These are phyloP conservation scores for Solea solea DNA, from an alignment of 2,113 vertebrate species.

Conservation along the genomic window DNA sequence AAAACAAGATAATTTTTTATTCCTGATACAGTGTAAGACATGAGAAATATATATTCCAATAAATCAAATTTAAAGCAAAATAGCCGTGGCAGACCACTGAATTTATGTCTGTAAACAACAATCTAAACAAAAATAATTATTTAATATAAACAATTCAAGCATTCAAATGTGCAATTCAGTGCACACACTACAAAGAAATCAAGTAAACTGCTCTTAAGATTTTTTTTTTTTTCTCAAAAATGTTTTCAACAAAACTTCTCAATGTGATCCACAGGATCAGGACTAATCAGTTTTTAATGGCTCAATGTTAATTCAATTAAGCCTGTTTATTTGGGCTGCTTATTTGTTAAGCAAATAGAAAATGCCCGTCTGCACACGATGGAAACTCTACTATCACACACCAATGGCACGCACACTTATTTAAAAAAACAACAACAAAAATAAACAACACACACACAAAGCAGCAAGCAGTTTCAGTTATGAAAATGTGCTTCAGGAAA, in stretches of 20 bases:
- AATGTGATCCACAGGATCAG: not conserved
- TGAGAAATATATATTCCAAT: not conserved
- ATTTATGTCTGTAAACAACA: conserved; percentile 40
- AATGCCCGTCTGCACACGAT: not conserved
- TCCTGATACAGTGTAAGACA: conserved; percentile 10
- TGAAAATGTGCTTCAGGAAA: not conserved
- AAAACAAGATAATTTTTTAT: conserved; percentile 1
- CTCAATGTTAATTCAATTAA: too few relatives aligned
- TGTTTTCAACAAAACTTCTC: not conserved
- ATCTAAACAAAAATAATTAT: conserved; percentile 12
- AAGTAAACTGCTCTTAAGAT: not conserved
- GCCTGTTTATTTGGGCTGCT: not conserved
- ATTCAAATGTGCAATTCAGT: conserved; percentile 16
- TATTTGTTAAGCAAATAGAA: not conserved
- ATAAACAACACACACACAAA: too few relatives aligned
- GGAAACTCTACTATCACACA: not conserved
- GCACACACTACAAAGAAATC: not conserved
- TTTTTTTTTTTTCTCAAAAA: not conserved
- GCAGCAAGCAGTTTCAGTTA: not conserved
- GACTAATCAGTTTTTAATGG: too few relatives aligned
- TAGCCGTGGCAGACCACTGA: not conserved
- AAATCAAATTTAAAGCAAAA: conserved; percentile 9
- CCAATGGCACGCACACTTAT: not conserved
- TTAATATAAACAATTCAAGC: conserved; percentile 6
- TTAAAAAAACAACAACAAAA: not conserved